Conservation (phyloP, 2,113 vertebrate species). For the Ochotona princeps region DNA sequence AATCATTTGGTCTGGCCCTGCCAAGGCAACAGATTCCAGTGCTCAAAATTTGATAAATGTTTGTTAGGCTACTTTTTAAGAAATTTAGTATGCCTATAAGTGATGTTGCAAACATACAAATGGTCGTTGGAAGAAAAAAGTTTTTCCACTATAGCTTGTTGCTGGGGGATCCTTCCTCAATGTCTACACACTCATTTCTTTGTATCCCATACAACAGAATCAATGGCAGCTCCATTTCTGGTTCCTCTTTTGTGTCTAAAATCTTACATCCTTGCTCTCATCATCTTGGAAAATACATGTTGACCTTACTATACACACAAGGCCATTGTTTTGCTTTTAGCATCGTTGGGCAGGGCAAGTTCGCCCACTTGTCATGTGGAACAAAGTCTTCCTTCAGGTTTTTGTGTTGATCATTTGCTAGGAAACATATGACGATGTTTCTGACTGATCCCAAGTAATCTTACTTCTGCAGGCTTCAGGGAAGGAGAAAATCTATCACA, state of each 20-base stretch:
- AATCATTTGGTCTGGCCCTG: no score
- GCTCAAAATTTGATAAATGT: no score
- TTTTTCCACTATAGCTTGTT: no score
- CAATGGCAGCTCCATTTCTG: background rate
- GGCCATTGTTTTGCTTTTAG: background rate
- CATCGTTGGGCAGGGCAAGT: background rate
- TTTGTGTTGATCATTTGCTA: background rate
- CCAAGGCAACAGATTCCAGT: no score
- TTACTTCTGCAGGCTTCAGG: background rate
- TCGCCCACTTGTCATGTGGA: background rate
- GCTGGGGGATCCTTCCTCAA: background rate
- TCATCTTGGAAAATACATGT: fast-evolving
- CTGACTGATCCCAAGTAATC: background rate
- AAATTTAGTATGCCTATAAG: no score
- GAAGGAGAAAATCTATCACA: background rate
- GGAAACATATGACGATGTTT: background rate
- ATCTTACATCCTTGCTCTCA: background rate
- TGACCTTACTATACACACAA: background rate
- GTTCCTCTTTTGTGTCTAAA: background rate
- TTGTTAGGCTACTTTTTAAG: no score
- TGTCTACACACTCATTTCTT: background rate
- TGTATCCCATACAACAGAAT: background rate
- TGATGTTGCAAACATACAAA: no score
- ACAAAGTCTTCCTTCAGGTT: background rate
- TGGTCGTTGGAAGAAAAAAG: no score